Evolutionary conservation across 2,113 vertebrate genomes (phyloP), one percentile per base, ranked within the genome.

Genomic region (Grus americana): DNA sequence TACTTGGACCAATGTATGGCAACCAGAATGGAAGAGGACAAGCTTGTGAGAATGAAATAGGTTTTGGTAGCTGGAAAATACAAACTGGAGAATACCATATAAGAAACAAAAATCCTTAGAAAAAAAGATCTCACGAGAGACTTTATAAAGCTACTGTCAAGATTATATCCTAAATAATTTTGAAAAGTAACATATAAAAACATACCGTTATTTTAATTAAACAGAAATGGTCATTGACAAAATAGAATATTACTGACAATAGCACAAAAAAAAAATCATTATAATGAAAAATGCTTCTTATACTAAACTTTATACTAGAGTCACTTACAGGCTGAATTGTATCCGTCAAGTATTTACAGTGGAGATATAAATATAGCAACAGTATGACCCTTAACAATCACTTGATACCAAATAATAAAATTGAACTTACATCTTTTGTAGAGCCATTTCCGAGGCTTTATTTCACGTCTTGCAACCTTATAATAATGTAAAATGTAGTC

Each of bases 361-460:
- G 21, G n/a, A 88, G 50, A 74, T 26, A 74, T 1, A 84, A 82
- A 81, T 6, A 34, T 1, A 91, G 44, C 63, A 70, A 30, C 11
- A 71, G n/a, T 15, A 63, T 36, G n/a, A 74, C 13, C 20, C 38
- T 62, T 90, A 88, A 65, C 14, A 67, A 73, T 47, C 61, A 86
- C 38, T 46, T 65, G 7, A 65, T 61, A 68, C 1, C 4, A 75
- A 68, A 75, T 49, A 89, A 71, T 29, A 68, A 94, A 91, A 81
- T 4, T n/a, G 34, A 93, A 96, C 92, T 95, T 96, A 91, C 94
- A 54, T 79, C 20, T 91, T 85, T 42, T 54, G 84, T 62, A 82
- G 66, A 85, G 57, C 49, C 94, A 97, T 96, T 95, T 92, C 91
- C 70, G 79, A 70, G n/a, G 66, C 58, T 57, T 93, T 95, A 93